phyloP scores from a whole-genome alignment of 2,888 invertebrate genomes.

The Dasypogon diadema region DNA sequence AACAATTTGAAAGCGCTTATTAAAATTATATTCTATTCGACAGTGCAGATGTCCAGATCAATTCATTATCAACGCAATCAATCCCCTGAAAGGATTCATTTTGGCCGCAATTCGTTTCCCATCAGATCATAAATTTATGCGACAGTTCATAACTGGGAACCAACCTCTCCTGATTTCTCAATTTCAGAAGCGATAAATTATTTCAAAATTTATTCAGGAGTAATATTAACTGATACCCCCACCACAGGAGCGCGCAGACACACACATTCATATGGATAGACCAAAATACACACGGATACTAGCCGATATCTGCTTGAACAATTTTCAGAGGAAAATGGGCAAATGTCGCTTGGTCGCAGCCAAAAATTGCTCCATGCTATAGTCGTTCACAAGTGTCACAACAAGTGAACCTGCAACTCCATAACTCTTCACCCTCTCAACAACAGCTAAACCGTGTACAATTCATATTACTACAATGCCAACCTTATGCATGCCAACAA shows the following conservation, averaged over 20 bases:
- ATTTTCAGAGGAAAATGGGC: background rate
- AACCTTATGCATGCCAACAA: constrained; percentile 19
- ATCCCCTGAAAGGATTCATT: too few relatives aligned
- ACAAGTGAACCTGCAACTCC: constrained; percentile 37
- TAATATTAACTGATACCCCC: constrained; percentile 9
- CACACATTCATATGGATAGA: too few relatives aligned
- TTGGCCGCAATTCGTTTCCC: background rate
- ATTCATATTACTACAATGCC: constrained; percentile 6
- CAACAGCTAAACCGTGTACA: constrained; percentile 15
- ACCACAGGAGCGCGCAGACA: too few relatives aligned
- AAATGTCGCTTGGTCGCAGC: background rate
- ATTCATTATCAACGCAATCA: too few relatives aligned
- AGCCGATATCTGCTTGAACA: background rate
- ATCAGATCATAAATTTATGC: background rate
- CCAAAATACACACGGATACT: too few relatives aligned
- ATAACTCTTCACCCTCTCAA: constrained; percentile 40
- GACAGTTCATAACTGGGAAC: background rate
- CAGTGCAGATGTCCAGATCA: too few relatives aligned
- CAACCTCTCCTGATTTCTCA: constrained; percentile 1
- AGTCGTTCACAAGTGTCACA: constrained; percentile 40
- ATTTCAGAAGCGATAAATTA: constrained; percentile 31
- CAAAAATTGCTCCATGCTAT: background rate
- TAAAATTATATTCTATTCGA: too few relatives aligned
- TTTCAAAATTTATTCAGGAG: constrained; percentile 16
- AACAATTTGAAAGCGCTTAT: too few relatives aligned